phyloP scores from a whole-genome alignment of 64 coral and sea anemone genomes.

The Montipora cactus region DNA sequence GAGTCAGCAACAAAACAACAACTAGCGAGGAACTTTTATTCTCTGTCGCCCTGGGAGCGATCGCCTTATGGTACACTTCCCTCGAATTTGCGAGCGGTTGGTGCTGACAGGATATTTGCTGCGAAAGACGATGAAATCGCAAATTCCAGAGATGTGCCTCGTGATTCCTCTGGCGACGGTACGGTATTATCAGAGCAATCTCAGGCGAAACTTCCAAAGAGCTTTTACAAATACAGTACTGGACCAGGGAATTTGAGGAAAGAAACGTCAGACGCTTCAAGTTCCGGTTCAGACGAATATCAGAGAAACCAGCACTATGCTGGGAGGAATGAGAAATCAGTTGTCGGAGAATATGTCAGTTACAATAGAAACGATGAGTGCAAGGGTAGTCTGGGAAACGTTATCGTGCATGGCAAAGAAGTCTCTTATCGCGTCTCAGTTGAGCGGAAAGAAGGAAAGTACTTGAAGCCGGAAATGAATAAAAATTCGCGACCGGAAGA shows the following conservation, averaged over 20 bases:
- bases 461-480: neutral
- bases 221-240: neutral
- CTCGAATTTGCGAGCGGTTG: neutral
- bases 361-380: conserved; percentile 81
- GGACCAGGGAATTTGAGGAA: neutral
- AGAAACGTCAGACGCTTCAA: conserved; percentile 1
- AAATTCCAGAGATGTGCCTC: neutral
- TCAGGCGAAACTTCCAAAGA: neutral
- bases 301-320: conserved; percentile 43
- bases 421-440: conserved; percentile 33
- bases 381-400: conserved; percentile 42
- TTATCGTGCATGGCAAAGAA: conserved; percentile 8
- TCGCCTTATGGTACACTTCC: neutral
- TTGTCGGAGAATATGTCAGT: conserved; percentile 80
- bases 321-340: conserved; percentile 83
- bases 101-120: conserved; percentile 2
- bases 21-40: conserved; percentile 11
- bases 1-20: neutral
- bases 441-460: conserved; percentile 29
- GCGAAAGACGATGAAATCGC: conserved; percentile 2
- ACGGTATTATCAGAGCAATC: neutral
- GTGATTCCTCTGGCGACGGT: conserved; percentile 23
- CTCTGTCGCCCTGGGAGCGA: neutral
- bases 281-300: neutral
- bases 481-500: conserved; percentile 9